Base-by-base conservation (phyloP, 2,113 vertebrate species). In the Orycteropus afer region DNA sequence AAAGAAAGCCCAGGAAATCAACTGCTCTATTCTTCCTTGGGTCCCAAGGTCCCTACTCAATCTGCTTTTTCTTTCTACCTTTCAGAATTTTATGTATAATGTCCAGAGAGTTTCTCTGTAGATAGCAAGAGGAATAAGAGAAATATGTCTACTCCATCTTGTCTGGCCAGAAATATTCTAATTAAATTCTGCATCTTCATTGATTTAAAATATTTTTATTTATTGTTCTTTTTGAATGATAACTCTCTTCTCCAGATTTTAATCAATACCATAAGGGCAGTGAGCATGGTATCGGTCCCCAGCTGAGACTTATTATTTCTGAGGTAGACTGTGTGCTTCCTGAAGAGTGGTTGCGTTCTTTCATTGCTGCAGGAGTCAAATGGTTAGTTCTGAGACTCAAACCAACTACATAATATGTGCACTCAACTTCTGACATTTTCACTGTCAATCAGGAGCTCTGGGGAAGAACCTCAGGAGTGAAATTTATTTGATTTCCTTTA, bases 401-500 rank as follows among this genome's bases (percentile, higher is more conserved):
- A 77, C 51, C 76, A 87, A 61, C 6, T 13, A 69, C 77, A 37
- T 83, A 37, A 22, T 42, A 40, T n/a, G 13, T 4, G 17, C 53
- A 74, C 81, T 86, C 29, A 90, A 94, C 82, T 93, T 80, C 59
- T 77, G 55, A 78, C 89, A 73, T 81, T 95, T 96, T 77, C 84
- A 84, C 88, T 90, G 29, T 95, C 76, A 97, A 42, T 97, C 92
- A 82, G 78, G 59, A 63, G 55, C 90, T 92, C 90, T 92, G 77
- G 51, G 85, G 76, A 53, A 69, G 96, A 97, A 47, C 51, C 90
- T 96, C 73, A 34, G 34, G 67, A 97, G 85, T 86, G 55, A 93
- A 92, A 90, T 96, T 78, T 93, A 95, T 97, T 96, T 95, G 81
- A 95, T 95, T 97, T 97, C 93, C 93, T 95, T 96, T 97, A 96